These are phyloP conservation scores for Platynereis dumerilii DNA, from an alignment of 2,888 invertebrate genomes.

Conservation along the genomic window DNA sequence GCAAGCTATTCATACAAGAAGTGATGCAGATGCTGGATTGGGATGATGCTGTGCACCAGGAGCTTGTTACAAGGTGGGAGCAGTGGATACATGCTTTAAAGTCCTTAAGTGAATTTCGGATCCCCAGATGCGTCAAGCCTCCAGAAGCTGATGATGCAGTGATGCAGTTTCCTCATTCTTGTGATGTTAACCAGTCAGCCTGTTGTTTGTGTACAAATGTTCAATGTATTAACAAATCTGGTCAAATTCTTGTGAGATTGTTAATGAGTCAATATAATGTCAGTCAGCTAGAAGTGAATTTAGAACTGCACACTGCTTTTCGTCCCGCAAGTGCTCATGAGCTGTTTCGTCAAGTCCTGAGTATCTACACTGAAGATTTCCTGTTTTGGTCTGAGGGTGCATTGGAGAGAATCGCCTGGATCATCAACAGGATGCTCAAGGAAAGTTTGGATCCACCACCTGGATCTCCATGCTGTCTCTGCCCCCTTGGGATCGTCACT, in stretches of 20 bases:
- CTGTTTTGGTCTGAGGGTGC: slow-evolving; percentile 38
- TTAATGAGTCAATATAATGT: slow-evolving; percentile 28
- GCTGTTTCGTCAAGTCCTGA: slow-evolving; percentile 23
- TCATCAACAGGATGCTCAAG: slow-evolving; percentile 34
- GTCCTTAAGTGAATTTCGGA: slow-evolving; percentile 3
- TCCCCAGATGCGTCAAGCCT: slow-evolving; percentile 17
- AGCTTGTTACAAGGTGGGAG: slow-evolving; percentile 30
- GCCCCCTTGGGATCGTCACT: slow-evolving; percentile 19
- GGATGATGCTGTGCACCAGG: slow-evolving; percentile 39
- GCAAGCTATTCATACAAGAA: slow-evolving; percentile 40
- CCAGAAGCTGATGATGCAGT: not conserved
- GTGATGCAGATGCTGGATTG: slow-evolving; percentile 34
- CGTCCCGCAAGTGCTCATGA: slow-evolving; percentile 17
- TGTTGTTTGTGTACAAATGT: slow-evolving; percentile 27
- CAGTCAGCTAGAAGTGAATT: slow-evolving; percentile 18
- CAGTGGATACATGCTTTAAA: slow-evolving; percentile 28
- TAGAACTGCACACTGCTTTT: slow-evolving; percentile 26
- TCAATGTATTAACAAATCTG: slow-evolving; percentile 8
- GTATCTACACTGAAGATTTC: not conserved
- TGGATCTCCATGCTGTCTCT: slow-evolving; percentile 11
- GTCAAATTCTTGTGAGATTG: slow-evolving; percentile 14
- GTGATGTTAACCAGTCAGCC: slow-evolving; percentile 25
- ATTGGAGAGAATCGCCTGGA: slow-evolving; percentile 43
- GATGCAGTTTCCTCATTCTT: slow-evolving; percentile 27
- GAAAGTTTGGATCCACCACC: slow-evolving; percentile 14